phyloP scores from a whole-genome alignment of 2,113 vertebrate genomes.

The Panurus biarmicus region DNA sequence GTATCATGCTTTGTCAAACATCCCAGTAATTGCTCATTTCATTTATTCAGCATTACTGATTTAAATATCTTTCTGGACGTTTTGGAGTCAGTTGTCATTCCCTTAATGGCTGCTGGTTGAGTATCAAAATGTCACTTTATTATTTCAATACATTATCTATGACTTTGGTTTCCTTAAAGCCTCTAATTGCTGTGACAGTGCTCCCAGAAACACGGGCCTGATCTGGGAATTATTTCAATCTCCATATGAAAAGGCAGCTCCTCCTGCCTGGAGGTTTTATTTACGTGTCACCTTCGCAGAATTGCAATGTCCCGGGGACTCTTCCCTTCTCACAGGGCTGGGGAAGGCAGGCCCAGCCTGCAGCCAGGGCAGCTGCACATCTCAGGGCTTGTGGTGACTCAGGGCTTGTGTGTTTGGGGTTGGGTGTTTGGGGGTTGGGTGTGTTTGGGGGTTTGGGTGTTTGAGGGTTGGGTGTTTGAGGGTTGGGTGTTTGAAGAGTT shows the following conservation, averaged over 20 bases:
- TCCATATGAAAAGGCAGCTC: neutral
- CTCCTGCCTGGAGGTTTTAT: neutral
- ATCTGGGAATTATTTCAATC: neutral
- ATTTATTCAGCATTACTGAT: neutral
- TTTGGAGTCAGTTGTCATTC: constrained; percentile 9
- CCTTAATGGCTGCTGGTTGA: neutral
- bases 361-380: neutral
- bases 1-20: constrained; percentile 31
- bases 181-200: constrained; percentile 45
- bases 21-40: constrained; percentile 21
- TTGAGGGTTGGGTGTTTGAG: too few relatives aligned
- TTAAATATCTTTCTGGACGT: constrained; percentile 24
- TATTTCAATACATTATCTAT: neutral
- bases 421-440: neutral
- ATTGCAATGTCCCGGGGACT: neutral
- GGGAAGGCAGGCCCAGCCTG: neutral
- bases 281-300: neutral
- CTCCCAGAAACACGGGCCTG: neutral
- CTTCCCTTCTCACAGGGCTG: neutral
- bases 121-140: neutral
- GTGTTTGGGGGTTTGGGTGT: too few relatives aligned
- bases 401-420: neutral
- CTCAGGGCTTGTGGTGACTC: too few relatives aligned
- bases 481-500: too few relatives aligned
- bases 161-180: constrained; percentile 21